A percentile compares a stretch with the other conserved stretches of the same genome.
Conservation (phyloP, 2,113 vertebrate species). For the Erinaceus europaeus region DNA sequence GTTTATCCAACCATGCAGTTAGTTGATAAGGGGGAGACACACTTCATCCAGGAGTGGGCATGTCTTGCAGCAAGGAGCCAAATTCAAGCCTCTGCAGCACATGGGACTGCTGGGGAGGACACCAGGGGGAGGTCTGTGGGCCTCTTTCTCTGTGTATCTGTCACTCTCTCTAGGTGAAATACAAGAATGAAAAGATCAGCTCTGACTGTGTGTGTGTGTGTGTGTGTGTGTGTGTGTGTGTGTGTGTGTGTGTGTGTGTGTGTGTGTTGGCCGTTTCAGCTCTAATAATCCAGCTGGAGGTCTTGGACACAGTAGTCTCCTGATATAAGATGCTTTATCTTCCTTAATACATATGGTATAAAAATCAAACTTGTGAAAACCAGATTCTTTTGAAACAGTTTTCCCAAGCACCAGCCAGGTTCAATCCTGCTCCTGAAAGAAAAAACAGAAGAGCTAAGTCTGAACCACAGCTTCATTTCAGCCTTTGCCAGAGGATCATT, state of each 20-base stretch:
- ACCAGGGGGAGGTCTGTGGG: no score
- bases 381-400: neutral
- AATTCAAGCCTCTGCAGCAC: no score
- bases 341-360: neutral
- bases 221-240: fast-evolving
- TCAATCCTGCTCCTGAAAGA: neutral
- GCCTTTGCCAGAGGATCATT: neutral
- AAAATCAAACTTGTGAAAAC: neutral
- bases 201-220: neutral
- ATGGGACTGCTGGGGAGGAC: no score
- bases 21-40: no score
- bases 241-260: neutral
- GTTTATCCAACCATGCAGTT: neutral
- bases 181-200: no score
- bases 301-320: neutral
- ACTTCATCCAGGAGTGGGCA: no score
- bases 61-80: no score
- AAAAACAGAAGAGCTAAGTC: neutral
- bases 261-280: neutral
- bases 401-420: neutral
- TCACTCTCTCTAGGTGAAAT: no score
- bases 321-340: neutral
- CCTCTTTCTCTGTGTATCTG: no score
- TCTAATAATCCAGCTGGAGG: neutral
- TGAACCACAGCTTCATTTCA: neutral